Evolutionary conservation across 92 coral and sea anemone genomes (phyloP).

Genomic region (Scolanthus callimorphus): DNA sequence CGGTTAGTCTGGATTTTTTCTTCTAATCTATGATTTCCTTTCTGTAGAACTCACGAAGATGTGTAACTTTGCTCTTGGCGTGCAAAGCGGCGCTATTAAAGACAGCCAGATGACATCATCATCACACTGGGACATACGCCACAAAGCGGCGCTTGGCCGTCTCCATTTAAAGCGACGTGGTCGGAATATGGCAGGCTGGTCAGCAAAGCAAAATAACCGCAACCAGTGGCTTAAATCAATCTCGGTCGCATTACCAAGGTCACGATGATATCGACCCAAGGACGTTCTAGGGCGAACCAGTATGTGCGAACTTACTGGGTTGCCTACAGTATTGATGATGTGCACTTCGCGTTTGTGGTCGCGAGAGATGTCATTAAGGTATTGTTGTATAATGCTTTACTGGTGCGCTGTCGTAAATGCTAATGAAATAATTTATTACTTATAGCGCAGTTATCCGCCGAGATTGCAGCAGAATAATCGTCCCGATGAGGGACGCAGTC

Average conservation of each 20-base stretch:
- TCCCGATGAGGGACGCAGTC: too few relatives aligned
- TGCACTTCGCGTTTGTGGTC: constrained; percentile 48
- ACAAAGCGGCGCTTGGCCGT: constrained; percentile 63
- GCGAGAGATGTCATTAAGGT: constrained; percentile 13
- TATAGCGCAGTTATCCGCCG: too few relatives aligned
- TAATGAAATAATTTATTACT: too few relatives aligned
- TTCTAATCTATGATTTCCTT: too few relatives aligned
- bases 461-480: too few relatives aligned
- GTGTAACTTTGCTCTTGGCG: constrained; percentile 63
- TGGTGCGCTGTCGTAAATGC: too few relatives aligned
- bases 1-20: too few relatives aligned
- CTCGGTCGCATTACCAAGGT: constrained; percentile 52
- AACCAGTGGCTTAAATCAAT: constrained; percentile 83
- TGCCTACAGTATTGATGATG: constrained; percentile 66
- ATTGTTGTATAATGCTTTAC: too few relatives aligned
- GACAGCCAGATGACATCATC: constrained; percentile 65
- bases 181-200: constrained; percentile 83
- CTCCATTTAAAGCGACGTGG: constrained; percentile 51
- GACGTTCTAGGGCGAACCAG: constrained; percentile 53
- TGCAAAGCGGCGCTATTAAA: constrained; percentile 72
- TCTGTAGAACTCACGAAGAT: constrained; percentile 64
- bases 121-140: constrained; percentile 58
- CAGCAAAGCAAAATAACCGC: constrained; percentile 76
- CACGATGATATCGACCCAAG: constrained; percentile 81
- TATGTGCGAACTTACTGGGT: constrained; percentile 62